A percentile compares a stretch with the other conserved stretches of the same genome.
Conservation (phyloP, 2,797 vertebrate species). For the Eospalax fontanierii region DNA sequence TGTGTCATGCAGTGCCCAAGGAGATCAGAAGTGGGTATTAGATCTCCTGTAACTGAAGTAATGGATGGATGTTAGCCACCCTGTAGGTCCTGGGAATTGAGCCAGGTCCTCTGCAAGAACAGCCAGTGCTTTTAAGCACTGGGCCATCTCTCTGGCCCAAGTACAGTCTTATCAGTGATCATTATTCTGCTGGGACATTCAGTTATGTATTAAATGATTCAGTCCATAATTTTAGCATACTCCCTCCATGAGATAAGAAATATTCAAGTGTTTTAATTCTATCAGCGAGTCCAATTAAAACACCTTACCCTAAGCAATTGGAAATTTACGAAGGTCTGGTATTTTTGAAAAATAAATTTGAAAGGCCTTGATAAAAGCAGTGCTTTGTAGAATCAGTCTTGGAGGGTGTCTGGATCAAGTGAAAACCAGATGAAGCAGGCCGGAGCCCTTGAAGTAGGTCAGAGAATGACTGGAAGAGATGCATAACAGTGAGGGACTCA, state of each 20-base stretch:
- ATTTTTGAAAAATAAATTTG: not conserved
- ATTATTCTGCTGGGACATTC: not conserved
- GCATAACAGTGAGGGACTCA: not conserved
- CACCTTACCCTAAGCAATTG: not conserved
- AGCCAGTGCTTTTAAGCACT: no score
- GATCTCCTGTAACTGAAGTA: no score
- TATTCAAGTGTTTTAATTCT: not conserved
- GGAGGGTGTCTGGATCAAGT: not conserved
- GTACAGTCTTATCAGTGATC: not conserved
- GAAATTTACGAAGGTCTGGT: not conserved
- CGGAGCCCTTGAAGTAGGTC: not conserved
- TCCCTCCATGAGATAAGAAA: not conserved
- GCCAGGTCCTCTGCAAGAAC: no score
- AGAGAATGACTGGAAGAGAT: not conserved
- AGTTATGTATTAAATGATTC: not conserved
- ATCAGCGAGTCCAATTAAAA: not conserved
- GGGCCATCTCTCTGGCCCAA: no score
- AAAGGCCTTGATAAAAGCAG: not conserved
- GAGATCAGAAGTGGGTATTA: no score
- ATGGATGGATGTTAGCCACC: no score
- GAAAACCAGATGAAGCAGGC: not conserved
- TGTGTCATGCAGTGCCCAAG: no score
- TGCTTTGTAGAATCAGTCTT: not conserved
- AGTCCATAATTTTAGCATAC: not conserved
- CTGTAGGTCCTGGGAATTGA: no score